These are phyloP conservation scores for Cyprinus carpio DNA, from an alignment of 2,113 vertebrate species.

Conservation along the genomic window DNA sequence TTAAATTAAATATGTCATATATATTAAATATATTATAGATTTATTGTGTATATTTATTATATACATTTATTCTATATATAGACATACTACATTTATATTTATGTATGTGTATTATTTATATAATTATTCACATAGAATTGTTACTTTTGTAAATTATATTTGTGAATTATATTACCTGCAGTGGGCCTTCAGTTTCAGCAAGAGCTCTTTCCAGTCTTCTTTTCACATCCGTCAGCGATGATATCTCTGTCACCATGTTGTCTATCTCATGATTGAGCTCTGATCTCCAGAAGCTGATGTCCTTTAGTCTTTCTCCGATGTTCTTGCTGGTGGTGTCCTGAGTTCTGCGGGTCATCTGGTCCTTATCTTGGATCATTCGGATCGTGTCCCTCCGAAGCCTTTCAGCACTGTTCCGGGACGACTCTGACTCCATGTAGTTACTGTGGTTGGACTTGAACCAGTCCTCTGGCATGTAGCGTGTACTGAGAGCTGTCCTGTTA, in stretches of 20 bases:
- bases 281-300: conserved; percentile 89
- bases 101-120: too few relatives aligned
- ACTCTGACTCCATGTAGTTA: conserved; percentile 84
- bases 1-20: too few relatives aligned
- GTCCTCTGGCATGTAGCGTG: conserved; percentile 84
- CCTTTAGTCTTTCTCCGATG: conserved; percentile 83
- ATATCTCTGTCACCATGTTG: conserved; percentile 88
- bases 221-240: conserved; percentile 80
- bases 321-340: conserved; percentile 83
- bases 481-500: conserved; percentile 77
- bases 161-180: conserved; percentile 78
- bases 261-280: conserved; percentile 88
- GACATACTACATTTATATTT: too few relatives aligned
- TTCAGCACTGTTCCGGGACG: conserved; percentile 82
- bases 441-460: conserved; percentile 87
- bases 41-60: too few relatives aligned
- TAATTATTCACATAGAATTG: background rate
- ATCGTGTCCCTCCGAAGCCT: conserved; percentile 82
- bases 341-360: conserved; percentile 80
- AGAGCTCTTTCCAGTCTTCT: conserved; percentile 88
- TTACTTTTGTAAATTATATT: background rate
- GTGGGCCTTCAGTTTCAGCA: conserved; percentile 82
- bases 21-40: too few relatives aligned
- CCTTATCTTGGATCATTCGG: conserved; percentile 85
- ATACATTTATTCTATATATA: too few relatives aligned